These are phyloP conservation scores for Drosophila pallidifrons DNA, from an alignment of 1,140 invertebrate species.

Conservation along the genomic window DNA sequence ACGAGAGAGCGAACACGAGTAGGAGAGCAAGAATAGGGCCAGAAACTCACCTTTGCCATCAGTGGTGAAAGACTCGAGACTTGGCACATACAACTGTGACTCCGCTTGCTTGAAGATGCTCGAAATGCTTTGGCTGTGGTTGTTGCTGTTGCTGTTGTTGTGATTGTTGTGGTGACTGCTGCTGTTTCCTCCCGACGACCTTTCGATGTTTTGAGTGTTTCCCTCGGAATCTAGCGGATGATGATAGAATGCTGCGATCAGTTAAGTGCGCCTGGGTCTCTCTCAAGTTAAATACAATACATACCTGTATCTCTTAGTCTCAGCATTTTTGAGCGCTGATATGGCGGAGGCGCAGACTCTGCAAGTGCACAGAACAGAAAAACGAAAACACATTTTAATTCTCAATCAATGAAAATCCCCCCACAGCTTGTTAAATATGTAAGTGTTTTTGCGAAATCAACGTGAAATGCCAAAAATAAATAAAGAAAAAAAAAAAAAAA, in stretches of 20 bases:
- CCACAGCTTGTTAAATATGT: not conserved
- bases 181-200: constrained; percentile 46
- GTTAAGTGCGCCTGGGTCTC: not conserved
- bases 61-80: constrained; percentile 88
- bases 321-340: constrained; percentile 89
- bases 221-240: constrained; percentile 67
- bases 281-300: constrained; percentile 32
- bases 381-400: constrained; percentile 10
- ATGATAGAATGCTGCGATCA: constrained; percentile 8
- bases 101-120: constrained; percentile 61
- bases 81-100: constrained; percentile 79
- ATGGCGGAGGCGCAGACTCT: constrained; percentile 91
- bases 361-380: constrained; percentile 85
- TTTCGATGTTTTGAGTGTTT: constrained; percentile 70
- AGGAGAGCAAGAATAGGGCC: constrained; percentile 19
- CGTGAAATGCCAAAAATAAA: not conserved
- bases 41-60: constrained; percentile 89
- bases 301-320: constrained; percentile 90
- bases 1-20: not conserved
- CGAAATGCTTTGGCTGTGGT: constrained; percentile 59
- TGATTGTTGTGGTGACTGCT: constrained; percentile 23
- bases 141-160: constrained; percentile 33
- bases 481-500: too few species aligned
- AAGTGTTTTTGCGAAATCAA: not conserved
- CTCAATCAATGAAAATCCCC: too few species aligned